Evolutionary conservation across 2,888 invertebrate species (phyloP).

Genomic region (Heliconius cydno): DNA sequence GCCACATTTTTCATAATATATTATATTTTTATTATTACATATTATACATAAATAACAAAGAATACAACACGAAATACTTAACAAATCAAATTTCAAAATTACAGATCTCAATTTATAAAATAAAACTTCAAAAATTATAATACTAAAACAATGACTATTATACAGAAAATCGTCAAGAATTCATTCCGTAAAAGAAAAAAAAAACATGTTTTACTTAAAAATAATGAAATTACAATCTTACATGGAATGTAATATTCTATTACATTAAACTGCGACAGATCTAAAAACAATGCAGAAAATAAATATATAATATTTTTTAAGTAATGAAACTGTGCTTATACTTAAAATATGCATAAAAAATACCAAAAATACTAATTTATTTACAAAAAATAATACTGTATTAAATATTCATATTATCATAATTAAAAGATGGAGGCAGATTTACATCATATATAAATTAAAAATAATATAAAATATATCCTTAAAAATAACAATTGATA

Average conservation of each 20-base stretch:
- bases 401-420: neutral
- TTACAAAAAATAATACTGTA: neutral
- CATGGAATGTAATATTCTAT: constrained; percentile 22
- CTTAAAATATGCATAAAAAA: neutral
- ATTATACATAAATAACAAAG: neutral
- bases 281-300: neutral
- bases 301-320: too few species aligned
- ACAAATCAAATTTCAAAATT: neutral
- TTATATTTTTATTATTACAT: too few species aligned
- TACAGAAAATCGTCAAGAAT: neutral
- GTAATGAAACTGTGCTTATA: neutral
- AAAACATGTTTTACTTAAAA: neutral
- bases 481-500: neutral
- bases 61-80: neutral
- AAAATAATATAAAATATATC: neutral
- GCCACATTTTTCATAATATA: too few species aligned
- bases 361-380: neutral
- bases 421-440: neutral
- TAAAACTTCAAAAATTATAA: neutral
- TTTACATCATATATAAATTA: neutral
- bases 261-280: constrained; percentile 10
- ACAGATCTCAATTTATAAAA: neutral
- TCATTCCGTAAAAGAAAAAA: neutral
- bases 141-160: neutral
- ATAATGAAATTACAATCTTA: constrained; percentile 15